Conservation (phyloP, 2,113 vertebrate species). For the Burhinus oedicnemus region DNA sequence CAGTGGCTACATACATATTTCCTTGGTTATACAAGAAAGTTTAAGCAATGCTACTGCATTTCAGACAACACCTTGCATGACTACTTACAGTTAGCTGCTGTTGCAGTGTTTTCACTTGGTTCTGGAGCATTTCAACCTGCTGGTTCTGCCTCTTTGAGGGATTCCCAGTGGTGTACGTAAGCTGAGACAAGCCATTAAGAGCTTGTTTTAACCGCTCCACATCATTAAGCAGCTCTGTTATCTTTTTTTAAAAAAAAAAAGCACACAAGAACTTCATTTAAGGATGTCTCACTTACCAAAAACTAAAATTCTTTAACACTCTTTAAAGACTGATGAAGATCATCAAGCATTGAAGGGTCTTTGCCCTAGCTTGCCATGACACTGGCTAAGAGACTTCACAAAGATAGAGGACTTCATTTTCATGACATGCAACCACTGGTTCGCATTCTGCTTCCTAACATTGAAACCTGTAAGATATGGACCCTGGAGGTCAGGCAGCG, state of each 20-base stretch:
- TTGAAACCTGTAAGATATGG: background rate
- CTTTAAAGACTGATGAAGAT: background rate
- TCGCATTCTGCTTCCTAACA: background rate
- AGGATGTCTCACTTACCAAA: background rate
- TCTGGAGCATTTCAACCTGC: slow-evolving; percentile 87
- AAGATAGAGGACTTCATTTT: background rate
- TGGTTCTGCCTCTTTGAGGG: slow-evolving; percentile 88
- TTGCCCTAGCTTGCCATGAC: background rate
- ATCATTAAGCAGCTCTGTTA: slow-evolving; percentile 91
- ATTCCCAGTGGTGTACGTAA: slow-evolving; percentile 83
- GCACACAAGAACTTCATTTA: background rate
- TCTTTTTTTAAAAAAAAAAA: slow-evolving; percentile 77
- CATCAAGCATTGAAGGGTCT: background rate
- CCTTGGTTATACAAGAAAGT: background rate
- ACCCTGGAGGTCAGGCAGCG: background rate
- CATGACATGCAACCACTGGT: background rate
- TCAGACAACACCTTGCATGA: background rate
- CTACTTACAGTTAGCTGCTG: slow-evolving; percentile 94
- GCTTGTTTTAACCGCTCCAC: slow-evolving; percentile 93
- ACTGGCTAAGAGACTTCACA: background rate
- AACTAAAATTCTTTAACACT: background rate
- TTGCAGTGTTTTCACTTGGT: slow-evolving; percentile 88
- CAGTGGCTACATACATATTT: background rate
- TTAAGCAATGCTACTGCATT: background rate
- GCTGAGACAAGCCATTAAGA: slow-evolving; percentile 90